Base-by-base conservation (phyloP, 2,113 vertebrate genomes). In the Apistogramma diplotaenia region DNA sequence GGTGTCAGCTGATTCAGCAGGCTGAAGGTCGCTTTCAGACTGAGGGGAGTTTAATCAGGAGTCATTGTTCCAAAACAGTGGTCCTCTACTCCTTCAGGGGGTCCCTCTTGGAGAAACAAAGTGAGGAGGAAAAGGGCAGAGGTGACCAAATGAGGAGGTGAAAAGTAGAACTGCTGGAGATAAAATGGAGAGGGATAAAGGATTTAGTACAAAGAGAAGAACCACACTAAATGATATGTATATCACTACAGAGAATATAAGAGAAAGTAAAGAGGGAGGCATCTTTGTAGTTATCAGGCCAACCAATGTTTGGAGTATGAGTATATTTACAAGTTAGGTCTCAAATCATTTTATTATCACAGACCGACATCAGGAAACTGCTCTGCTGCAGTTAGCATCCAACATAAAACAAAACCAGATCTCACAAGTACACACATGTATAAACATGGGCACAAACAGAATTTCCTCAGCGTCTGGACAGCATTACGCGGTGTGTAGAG, bases 391-490 rank as follows among this genome's bases (percentile, higher is more conserved):
- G 76, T 80, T 61, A 37, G 81, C 29, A 54, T 87, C 79, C 73
- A 85, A 75, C 31, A 65, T 89, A 84, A 91, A 90, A 82, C 77
- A 78, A 84, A 90, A 91, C 74, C 91, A 89, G 86, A 89, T 85
- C 74, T 82, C 29, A 51, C 75, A 54, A 87, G 61, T 77, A 83
- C 87, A 81, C 78, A 81, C 59, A 75, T 40, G 84, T 58, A 70
- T 67, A 83, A 62, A 67, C 81, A 85, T 77, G 78, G 75, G 85
- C 53, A 82, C 62, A 82, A 72, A 87, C 87, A 85, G 43, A 79
- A 61, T 88, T 90, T 91, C 83, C 87, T 82, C 81, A 65, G 77
- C 11, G 89, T 94, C 91, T 94, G 94, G 93, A 92, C 80, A 89
- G 75, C 87, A 92, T 93, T 93, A 93, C 46, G 46, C 74, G 54